These are phyloP conservation scores for Harpalus rubripes DNA, from an alignment of 2,888 invertebrate genomes.

Conservation along the genomic window DNA sequence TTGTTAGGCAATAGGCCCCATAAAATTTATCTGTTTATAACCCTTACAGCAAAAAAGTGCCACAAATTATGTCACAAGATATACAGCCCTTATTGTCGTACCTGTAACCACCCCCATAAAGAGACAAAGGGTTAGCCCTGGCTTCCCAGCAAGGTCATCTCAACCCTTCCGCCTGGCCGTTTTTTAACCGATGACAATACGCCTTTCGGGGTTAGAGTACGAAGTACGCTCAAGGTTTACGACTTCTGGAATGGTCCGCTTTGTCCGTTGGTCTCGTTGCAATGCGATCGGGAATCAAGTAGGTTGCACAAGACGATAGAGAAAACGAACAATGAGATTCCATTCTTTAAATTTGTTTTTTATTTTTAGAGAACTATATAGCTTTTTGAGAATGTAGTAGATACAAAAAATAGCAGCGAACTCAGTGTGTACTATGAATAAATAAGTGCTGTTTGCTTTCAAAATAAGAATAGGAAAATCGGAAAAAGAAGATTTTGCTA, in stretches of 20 bases:
- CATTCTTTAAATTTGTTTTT: constrained; percentile 7
- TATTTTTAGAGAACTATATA: constrained; percentile 1
- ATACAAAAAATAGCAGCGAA: neutral
- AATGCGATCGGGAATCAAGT: constrained; percentile 44
- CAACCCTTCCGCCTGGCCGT: constrained; percentile 55
- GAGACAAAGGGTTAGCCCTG: constrained; percentile 50
- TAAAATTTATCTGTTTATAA: constrained; percentile 30
- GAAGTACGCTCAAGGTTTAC: constrained; percentile 51
- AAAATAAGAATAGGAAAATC: neutral
- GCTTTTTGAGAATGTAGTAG: neutral
- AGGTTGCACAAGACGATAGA: constrained; percentile 9
- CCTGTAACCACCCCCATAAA: constrained; percentile 39
- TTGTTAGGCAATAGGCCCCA: neutral
- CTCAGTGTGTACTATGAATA: constrained; percentile 2
- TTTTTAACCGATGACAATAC: constrained; percentile 48
- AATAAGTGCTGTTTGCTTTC: neutral
- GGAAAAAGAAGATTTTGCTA: too few relatives aligned
- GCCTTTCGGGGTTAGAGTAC: constrained; percentile 34
- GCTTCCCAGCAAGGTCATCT: constrained; percentile 37
- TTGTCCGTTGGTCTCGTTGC: constrained; percentile 32
- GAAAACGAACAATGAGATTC: neutral
- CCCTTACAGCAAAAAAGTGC: neutral
- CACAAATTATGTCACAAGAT: constrained; percentile 30
- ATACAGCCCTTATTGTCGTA: constrained; percentile 28
- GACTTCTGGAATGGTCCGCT: constrained; percentile 19